phyloP scores from a whole-genome alignment of 2,888 invertebrate genomes.

The Operophtera brumata region DNA sequence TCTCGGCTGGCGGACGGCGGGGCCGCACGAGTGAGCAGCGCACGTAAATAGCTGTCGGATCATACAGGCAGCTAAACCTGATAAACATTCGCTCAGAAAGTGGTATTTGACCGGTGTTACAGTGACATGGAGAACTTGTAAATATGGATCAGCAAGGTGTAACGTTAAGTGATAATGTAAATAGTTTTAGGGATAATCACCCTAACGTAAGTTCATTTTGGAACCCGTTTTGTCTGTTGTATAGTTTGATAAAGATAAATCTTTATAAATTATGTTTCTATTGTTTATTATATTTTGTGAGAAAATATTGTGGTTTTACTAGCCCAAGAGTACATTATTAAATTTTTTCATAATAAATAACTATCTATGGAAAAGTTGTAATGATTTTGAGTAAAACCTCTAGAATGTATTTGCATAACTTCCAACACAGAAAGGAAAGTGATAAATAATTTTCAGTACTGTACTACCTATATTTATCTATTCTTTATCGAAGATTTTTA shows the following conservation, averaged over 20 bases:
- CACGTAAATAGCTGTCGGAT: no score
- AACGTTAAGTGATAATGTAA: slow-evolving; percentile 40
- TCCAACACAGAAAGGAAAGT: no score
- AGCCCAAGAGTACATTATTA: slow-evolving; percentile 34
- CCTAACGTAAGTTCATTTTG: slow-evolving; percentile 57
- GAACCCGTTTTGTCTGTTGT: slow-evolving; percentile 72
- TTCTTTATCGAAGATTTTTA: no score
- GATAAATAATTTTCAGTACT: background rate
- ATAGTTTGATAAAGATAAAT: slow-evolving; percentile 74
- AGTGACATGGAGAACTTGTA: slow-evolving; percentile 39
- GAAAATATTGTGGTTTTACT: slow-evolving; percentile 41
- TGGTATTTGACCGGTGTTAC: background rate
- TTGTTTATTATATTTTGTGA: slow-evolving; percentile 78
- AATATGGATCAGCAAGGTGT: slow-evolving; percentile 39
- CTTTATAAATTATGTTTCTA: slow-evolving; percentile 64
- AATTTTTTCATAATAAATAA: no score
- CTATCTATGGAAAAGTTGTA: slow-evolving; percentile 15
- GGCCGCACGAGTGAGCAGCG: no score
- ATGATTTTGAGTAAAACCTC: background rate
- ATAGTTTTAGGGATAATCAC: slow-evolving; percentile 53
- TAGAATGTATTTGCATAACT: background rate
- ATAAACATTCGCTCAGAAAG: background rate
- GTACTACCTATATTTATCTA: no score
- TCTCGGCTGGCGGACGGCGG: no score
- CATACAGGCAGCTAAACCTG: no score